phyloP scores from a whole-genome alignment of 1,140 invertebrate species.

The Drosophila funebris region DNA sequence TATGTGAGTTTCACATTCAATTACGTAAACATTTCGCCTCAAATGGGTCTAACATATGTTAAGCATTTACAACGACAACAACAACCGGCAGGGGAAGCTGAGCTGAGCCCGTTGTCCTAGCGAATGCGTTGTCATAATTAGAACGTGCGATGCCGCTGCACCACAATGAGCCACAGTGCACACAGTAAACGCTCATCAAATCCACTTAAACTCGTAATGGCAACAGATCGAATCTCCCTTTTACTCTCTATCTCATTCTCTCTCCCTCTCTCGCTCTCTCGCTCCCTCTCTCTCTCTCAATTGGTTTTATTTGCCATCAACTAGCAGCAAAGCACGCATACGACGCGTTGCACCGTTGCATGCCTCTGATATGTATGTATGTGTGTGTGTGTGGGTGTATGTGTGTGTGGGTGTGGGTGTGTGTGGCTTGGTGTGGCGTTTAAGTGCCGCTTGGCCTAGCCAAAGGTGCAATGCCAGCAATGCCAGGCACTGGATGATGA shows the following conservation, averaged over 20 bases:
- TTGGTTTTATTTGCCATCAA: slow-evolving; percentile 73
- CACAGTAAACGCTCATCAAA: slow-evolving; percentile 75
- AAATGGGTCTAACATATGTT: slow-evolving; percentile 21
- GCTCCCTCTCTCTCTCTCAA: neutral
- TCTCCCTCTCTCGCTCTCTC: neutral
- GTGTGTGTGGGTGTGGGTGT: slow-evolving; percentile 16
- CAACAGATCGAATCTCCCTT: slow-evolving; percentile 30
- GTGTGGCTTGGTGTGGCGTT: slow-evolving; percentile 40
- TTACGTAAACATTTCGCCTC: too few relatives aligned
- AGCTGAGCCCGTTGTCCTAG: neutral
- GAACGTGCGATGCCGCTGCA: slow-evolving; percentile 41
- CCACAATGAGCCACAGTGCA: slow-evolving; percentile 24
- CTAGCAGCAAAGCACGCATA: slow-evolving; percentile 60
- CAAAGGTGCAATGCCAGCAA: slow-evolving; percentile 37
- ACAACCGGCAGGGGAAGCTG: neutral
- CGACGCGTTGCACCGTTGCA: slow-evolving; percentile 41
- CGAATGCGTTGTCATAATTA: slow-evolving; percentile 49
- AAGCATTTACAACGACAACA: neutral
- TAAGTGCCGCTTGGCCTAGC: slow-evolving; percentile 47
- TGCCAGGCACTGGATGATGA: slow-evolving; percentile 40
- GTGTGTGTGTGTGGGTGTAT: neutral
- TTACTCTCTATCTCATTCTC: neutral
- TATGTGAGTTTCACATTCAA: slow-evolving; percentile 4
- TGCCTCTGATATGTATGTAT: slow-evolving; percentile 2
- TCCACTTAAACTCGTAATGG: slow-evolving; percentile 72